Base-by-base conservation (phyloP, 1,140 invertebrate species). In the Anoplophora glabripennis region DNA sequence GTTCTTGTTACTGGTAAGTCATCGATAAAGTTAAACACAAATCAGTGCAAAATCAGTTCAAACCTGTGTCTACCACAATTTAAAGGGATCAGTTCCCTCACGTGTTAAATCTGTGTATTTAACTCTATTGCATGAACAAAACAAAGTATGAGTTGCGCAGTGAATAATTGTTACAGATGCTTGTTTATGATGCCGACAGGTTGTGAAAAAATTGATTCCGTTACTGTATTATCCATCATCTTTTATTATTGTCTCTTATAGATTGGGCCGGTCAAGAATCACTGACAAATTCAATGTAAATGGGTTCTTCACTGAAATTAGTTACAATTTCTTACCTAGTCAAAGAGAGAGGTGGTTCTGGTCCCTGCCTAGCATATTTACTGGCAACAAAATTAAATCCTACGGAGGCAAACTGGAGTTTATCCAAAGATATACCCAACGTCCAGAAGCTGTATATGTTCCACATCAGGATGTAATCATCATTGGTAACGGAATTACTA, bases 401-500 rank as follows among this genome's bases (percentile, higher is more conserved):
- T 98, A 96, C 72, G 94, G 93, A n/a, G 94, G 94, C 1, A 81
- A 81, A 37, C 73, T 98, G 4, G 83, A 83, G 5, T 84, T 94
- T 62, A 89, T 84, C 0, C 84, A 94, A 69, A 80, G 83, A 42
- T 93, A 87, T 65, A 78, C 79, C n/a, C 81, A 84, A 5, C 65
- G 78, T 17, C 77, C 81, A 8, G 75, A 78, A 18, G 81, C 84
- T 0, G 63, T 73, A 12, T 79, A 81, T 33, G 81, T 81, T 17
- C 78, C 80, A 8, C 90, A 93, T 71, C 85, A 88, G 37, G 93
- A 96, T 76, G 82, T 96, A 1, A 80, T 93, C 9, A 77, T 94
- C 0, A 78, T 84, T 58, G 88, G 89, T 14, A 86, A 87, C 60
- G 83, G 85, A 7, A 78, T 87, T 8, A 85, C 84, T 0, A 69